Evolutionary conservation across 2,797 vertebrate genomes (phyloP), one percentile per base, ranked within the genome.

Genomic region (Myotis myotis): DNA sequence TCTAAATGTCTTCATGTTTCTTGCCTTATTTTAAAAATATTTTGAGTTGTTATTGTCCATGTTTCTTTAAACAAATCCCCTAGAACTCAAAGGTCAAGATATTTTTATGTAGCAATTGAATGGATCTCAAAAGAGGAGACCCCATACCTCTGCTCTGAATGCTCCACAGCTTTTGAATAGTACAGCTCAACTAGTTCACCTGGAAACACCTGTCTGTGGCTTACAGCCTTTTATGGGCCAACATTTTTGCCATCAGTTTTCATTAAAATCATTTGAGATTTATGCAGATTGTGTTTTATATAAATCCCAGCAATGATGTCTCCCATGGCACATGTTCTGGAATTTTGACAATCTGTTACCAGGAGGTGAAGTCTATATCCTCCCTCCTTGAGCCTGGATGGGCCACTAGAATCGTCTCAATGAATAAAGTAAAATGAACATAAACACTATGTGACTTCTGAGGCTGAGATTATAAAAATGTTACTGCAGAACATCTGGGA

Each of bases 111-210:
- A 71, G 22, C 49, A 95, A 15, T 57, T 79, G 44, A 83, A 85
- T 95, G n/a, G 28, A 64, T 87, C 41, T 92, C 51, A 47, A 82
- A 80, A 88, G 62, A 92, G 16, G 41, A 64, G 88, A 82, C 57
- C 4, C 3, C 1, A 16, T 2, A 57, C 6, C 4, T 81, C 38
- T 66, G 5, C 20, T 38, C 11, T 86, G 89, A 78, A 74, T 71
- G 15, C 74, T 33, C 62, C 82, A 11, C 3, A 25, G 2, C 22
- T 47, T 72, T 85, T 79, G 51, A 78, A 10, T 20, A 70, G 36
- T 12, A 10, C 5, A 20, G 3, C 41, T 53, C 17, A 38, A 0
- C 80, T 57, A 62, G 8, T 57, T 33, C 11, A 53, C 8, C 16
- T 85, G 79, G 30, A 78, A 79, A 51, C 36, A 64, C 15, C 47